These are phyloP conservation scores for Ganaspis brasiliensis DNA, from an alignment of 2,888 invertebrate genomes.

Conservation along the genomic window DNA sequence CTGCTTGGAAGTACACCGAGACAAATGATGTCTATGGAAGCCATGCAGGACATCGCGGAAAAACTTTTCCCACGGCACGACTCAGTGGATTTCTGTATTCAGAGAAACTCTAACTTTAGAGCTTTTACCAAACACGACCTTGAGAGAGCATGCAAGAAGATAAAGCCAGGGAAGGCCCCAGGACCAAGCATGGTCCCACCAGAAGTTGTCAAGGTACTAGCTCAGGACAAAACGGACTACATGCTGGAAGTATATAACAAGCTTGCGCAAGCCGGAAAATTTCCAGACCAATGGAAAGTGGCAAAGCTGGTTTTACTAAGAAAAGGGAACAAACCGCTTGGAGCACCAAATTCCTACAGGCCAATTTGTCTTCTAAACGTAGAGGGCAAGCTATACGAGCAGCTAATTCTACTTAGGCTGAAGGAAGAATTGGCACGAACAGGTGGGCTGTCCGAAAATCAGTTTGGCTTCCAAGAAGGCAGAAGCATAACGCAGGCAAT, in stretches of 20 bases:
- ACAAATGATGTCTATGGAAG: no score
- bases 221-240: not conserved
- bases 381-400: constrained; percentile 49
- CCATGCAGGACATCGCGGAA: no score
- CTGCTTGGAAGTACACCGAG: no score
- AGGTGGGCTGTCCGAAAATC: constrained; percentile 45
- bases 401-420: constrained; percentile 43
- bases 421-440: constrained; percentile 43
- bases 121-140: no score
- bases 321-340: constrained; percentile 46
- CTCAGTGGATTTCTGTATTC: not conserved
- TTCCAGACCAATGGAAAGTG: constrained; percentile 46
- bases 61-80: constrained; percentile 26
- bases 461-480: constrained; percentile 1
- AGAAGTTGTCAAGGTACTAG: constrained; percentile 25
- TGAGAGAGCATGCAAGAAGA: not conserved
- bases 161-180: constrained; percentile 25
- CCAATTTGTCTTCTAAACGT: constrained; percentile 54
- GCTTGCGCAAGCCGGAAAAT: constrained; percentile 33
- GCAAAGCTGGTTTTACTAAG: constrained; percentile 48
- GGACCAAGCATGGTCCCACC: constrained; percentile 33
- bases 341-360: constrained; percentile 44
- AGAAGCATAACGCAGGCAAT: not conserved
- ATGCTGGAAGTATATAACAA: constrained; percentile 43
- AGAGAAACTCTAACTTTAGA: not conserved